These are phyloP conservation scores for Caenorhabditis tropicalis DNA, from an alignment of 1,140 invertebrate genomes.

Conservation along the genomic window DNA sequence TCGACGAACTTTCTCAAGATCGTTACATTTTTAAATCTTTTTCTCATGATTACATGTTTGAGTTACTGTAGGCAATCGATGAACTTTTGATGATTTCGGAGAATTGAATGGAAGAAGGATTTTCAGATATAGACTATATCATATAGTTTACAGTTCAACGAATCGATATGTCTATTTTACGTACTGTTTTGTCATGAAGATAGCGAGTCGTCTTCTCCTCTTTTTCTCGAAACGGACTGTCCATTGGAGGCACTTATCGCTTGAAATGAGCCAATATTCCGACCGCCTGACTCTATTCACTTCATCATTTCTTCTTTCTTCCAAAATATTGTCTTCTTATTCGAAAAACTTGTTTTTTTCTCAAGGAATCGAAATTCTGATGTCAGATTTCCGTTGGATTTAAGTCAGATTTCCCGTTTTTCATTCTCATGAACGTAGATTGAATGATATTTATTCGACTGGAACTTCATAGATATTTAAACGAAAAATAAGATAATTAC, in stretches of 20 bases:
- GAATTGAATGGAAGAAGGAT: no score
- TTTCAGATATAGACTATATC: no score
- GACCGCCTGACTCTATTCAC: slow-evolving; percentile 42
- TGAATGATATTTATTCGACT: no score
- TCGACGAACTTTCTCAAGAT: no score
- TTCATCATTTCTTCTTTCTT: slow-evolving; percentile 4
- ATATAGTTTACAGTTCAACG: no score
- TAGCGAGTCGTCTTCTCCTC: neutral
- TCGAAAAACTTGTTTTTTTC: neutral
- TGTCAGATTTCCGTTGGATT: neutral
- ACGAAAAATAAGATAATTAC: no score
- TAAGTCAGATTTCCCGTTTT: neutral
- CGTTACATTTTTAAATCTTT: neutral
- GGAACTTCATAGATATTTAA: no score
- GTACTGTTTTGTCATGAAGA: neutral
- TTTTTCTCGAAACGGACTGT: slow-evolving; percentile 1
- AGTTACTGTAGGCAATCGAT: neutral
- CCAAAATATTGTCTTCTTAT: neutral
- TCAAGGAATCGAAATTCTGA: neutral
- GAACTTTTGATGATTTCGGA: no score
- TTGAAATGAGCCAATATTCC: slow-evolving; percentile 34
- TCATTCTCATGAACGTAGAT: no score
- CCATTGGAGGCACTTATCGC: slow-evolving; percentile 28
- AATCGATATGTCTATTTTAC: no score
- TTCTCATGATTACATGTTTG: neutral